Base-by-base conservation (phyloP, 2,888 invertebrate species). In the Listrodromus nycthemerus region DNA sequence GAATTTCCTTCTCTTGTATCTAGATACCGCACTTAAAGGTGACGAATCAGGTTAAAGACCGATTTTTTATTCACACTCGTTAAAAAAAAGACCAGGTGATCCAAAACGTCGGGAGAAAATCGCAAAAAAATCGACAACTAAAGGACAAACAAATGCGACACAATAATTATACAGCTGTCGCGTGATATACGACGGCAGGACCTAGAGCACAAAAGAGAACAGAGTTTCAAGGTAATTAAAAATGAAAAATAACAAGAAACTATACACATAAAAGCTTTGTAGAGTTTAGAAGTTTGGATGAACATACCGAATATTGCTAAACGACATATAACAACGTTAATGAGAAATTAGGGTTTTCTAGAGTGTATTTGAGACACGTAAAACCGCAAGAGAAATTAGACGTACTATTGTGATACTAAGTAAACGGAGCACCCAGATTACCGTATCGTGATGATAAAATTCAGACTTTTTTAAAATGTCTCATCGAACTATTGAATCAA, bases 331-430 rank as follows among this genome's bases (percentile, higher is more conserved):
- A 80, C 48, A 77, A 69, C 61, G 75, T 79, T 79, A 50, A 71
- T n/a, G 33, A 79, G 41, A 5, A 63, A 70, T 84, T 86, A 86
- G 84, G 80, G 77, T 89, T 87, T 88, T 86, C 85, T 89, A 89
- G 88, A 86, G 78, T 74, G 58, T 85, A 86, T 74, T 27, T 24
- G 33, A 24, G 50, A 45, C 13, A 70, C 21, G 10, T 13, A 37
- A 21, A 21, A 65, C 67, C 27, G 33, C 70, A 80, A 81, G 71
- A 45, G 61, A 80, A 71, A 77, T 73, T 91, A 91, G 90, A 89
- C 87, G 86, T 90, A 90, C 88, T 90, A 88, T 91, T 92, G 92
- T 92, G 92, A 92, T 92, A 92, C 87, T 89, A 90, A 89, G 85
- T 89, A 86, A 87, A 88, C 84, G 83, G 86, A 87, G 89, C 90